phyloP scores from a whole-genome alignment of 2,113 vertebrate species.

The Lepisosteus osseus region DNA sequence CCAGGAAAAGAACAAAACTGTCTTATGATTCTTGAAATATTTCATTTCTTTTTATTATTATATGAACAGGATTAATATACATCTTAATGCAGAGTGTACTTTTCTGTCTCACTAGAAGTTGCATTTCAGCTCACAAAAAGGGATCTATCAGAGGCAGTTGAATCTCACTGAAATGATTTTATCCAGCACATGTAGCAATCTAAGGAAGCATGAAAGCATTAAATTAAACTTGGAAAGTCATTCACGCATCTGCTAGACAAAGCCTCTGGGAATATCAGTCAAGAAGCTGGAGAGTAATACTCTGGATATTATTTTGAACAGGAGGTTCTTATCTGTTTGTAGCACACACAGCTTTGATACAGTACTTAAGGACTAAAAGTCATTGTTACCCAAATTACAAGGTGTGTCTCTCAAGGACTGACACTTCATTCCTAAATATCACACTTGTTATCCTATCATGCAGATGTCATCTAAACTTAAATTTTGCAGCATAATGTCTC shows the following conservation, averaged over 20 bases:
- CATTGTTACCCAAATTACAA: slow-evolving; percentile 16
- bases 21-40: too few species aligned
- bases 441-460: too few species aligned
- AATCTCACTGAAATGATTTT: slow-evolving; percentile 22
- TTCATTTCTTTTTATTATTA: too few species aligned
- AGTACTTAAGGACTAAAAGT: neutral
- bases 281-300: slow-evolving; percentile 45
- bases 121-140: slow-evolving; percentile 28
- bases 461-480: too few species aligned
- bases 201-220: slow-evolving; percentile 58
- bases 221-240: slow-evolving; percentile 64
- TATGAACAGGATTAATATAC: too few species aligned
- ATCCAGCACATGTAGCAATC: slow-evolving; percentile 41
- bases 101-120: slow-evolving; percentile 16
- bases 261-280: slow-evolving; percentile 50
- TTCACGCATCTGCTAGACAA: slow-evolving; percentile 54
- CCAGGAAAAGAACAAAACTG: too few species aligned
- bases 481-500: too few species aligned
- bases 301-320: slow-evolving; percentile 34
- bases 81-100: neutral
- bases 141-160: slow-evolving; percentile 27
- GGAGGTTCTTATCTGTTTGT: slow-evolving; percentile 14
- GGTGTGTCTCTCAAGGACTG: too few species aligned
- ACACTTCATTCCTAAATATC: too few species aligned
- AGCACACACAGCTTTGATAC: neutral